Conservation (phyloP, 1,140 invertebrate species). For the Colletes latitarsis region DNA sequence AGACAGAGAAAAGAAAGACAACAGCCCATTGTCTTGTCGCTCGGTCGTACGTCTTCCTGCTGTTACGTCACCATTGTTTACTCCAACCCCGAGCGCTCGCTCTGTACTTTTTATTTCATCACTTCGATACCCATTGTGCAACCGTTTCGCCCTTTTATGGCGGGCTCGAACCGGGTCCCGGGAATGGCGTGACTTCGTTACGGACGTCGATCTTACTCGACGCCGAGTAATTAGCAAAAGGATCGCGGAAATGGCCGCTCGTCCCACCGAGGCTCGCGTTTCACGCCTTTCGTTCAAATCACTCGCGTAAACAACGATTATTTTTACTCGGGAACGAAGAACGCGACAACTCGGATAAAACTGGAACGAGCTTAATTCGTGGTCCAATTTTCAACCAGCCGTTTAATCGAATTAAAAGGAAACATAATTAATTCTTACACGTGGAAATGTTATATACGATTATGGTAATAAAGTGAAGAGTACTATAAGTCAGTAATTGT, state of each 20-base stretch:
- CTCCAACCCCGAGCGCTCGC: conserved; percentile 44
- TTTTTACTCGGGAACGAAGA: no score
- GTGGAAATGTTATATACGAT: no score
- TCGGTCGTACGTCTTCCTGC: conserved; percentile 65
- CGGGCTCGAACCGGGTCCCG: conserved; percentile 10
- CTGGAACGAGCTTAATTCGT: no score
- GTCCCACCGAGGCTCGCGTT: no score
- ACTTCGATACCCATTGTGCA: conserved; percentile 57
- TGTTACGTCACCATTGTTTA: conserved; percentile 75
- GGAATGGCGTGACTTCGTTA: not conserved
- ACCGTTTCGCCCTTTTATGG: conserved; percentile 36
- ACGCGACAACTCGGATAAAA: no score
- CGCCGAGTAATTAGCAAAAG: not conserved
- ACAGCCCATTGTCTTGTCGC: conserved; percentile 70
- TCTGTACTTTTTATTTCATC: conserved; percentile 58
- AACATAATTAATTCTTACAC: no score
- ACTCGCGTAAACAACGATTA: no score
- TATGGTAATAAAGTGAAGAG: no score
- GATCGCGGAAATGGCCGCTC: not conserved
- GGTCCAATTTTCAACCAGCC: no score
- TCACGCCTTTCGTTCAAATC: no score
- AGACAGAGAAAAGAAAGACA: conserved; percentile 58
- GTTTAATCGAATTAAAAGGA: no score
- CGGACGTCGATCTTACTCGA: not conserved
- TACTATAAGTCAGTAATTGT: no score